These are phyloP conservation scores for Lethrus apterus DNA, from an alignment of 1,140 invertebrate genomes.

Conservation along the genomic window DNA sequence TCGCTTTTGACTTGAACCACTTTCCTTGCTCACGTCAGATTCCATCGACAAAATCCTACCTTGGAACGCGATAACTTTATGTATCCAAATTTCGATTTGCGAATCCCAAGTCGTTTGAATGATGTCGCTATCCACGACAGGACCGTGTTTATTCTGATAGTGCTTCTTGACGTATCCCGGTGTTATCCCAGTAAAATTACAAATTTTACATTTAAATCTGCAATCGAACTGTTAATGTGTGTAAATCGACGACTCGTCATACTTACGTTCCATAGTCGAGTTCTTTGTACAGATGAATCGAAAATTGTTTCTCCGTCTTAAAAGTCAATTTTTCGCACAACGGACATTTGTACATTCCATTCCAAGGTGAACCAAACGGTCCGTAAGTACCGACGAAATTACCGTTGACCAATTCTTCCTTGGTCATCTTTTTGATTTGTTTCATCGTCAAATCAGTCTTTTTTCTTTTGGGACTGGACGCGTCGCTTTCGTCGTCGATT, in stretches of 20 bases:
- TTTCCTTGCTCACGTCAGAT: too few species aligned
- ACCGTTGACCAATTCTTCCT: conserved; percentile 1
- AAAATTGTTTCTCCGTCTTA: conserved; percentile 45
- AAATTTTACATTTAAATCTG: conserved; percentile 9
- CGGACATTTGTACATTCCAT: conserved; percentile 44
- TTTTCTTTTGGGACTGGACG: background rate
- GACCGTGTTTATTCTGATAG: background rate
- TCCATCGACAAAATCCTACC: conserved; percentile 3
- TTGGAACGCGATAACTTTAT: conserved; percentile 6
- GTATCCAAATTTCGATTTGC: conserved; percentile 13
- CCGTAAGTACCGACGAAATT: conserved; percentile 25
- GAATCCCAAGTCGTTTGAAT: background rate
- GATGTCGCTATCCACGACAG: background rate
- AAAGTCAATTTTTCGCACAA: conserved; percentile 47
- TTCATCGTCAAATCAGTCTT: background rate
- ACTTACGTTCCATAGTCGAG: conserved; percentile 45
- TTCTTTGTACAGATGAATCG: conserved; percentile 50
- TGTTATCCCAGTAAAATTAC: conserved; percentile 2
- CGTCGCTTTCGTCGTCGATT: background rate
- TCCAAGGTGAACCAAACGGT: conserved; percentile 39
- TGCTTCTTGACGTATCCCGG: background rate
- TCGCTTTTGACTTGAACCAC: too few species aligned
- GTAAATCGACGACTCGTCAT: too few species aligned
- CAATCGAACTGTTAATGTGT: background rate
- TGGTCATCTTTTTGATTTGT: conserved; percentile 1